Percentiles rank a stretch among this genome's conserved stretches.
Conservation (phyloP, 64 coral and sea anemone genomes). For the Montipora sp. region DNA sequence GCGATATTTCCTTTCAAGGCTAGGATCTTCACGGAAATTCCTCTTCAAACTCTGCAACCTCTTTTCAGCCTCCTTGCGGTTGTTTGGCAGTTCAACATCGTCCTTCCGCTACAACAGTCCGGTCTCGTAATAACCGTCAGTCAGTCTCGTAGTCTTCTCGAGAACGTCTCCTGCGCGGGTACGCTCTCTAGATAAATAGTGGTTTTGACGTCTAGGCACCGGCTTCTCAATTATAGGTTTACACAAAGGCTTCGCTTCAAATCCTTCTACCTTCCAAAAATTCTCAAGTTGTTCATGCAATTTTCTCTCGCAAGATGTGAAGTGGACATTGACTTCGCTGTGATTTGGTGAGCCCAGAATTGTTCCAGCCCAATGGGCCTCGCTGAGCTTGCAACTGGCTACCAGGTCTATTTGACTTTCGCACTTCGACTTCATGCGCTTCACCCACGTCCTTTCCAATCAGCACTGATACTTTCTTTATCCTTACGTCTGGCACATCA, state of each 20-base stretch:
- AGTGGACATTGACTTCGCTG: no score
- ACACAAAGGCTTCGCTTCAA: not conserved
- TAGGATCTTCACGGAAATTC: conserved; percentile 26
- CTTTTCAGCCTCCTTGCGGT: not conserved
- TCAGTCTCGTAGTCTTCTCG: not conserved
- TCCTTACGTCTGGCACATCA: conserved; percentile 38
- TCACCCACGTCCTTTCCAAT: no score
- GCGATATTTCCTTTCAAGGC: conserved; percentile 33
- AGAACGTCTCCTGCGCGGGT: not conserved
- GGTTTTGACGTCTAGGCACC: no score
- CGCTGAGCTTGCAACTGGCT: no score
- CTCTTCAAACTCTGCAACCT: conserved; percentile 11
- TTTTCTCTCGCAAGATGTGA: no score
- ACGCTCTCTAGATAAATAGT: no score
- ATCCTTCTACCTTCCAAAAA: no score
- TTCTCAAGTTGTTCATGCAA: no score
- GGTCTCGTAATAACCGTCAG: conserved; percentile 36
- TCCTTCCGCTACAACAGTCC: conserved; percentile 40
- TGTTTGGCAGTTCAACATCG: conserved; percentile 32
- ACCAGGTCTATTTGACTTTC: no score
- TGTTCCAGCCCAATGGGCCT: conserved; percentile 47
- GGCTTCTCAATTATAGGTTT: no score
- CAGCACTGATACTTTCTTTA: no score
- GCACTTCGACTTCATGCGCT: no score
- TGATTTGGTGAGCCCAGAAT: not conserved